Evolutionary conservation across 2,113 vertebrate species (phyloP), one percentile per base, ranked within the genome.

Genomic region (Sigmodon hispidus): DNA sequence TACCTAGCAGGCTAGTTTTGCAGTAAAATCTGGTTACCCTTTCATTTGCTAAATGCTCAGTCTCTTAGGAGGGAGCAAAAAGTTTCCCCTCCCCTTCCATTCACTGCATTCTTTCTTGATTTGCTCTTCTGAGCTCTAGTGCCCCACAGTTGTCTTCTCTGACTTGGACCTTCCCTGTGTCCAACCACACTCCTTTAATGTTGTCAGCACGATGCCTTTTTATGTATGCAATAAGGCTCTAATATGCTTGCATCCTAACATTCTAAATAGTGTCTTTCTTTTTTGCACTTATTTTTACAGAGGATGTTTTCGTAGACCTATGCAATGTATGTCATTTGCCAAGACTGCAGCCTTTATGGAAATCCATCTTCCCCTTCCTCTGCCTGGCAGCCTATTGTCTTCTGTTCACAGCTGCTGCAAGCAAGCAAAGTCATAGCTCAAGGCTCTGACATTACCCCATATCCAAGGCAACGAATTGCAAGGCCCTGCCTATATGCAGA

Each of bases 401-500:
- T 72, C 50, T 1, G 26, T 77, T 73, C 80, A 76, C 85, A 94
- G 52, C 57, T 65, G 45, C 72, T n/a, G n/a, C n/a, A n/a, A n/a
- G n/a, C n/a, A n/a, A 63, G 70, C 55, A 72, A 94, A 94, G 59
- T 75, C 59, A 92, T 67, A 94, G 77, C 85, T 94, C 55, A 24
- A 89, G 88, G 36, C 83, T 90, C 69, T 88, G 65, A 92, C 77
- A 88, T 69, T 69, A 61, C 34, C 13, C 65, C 29, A 95, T 90
- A 96, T 77, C 80, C 92, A 93, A 95, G 90, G 92, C 70, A 93
- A 96, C 40, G 43, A 65, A 79, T 0, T 2, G 79, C 34, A 94
- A 87, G 73, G 45, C 43, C 93, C 87, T 93, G 89, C 93, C 87
- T 93, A 91, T 86, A 75, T 75, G 86, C 2, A 84, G 61, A 93